These are phyloP conservation scores for Drosophila pullipes DNA, from an alignment of 2,888 invertebrate species.

Conservation along the genomic window DNA sequence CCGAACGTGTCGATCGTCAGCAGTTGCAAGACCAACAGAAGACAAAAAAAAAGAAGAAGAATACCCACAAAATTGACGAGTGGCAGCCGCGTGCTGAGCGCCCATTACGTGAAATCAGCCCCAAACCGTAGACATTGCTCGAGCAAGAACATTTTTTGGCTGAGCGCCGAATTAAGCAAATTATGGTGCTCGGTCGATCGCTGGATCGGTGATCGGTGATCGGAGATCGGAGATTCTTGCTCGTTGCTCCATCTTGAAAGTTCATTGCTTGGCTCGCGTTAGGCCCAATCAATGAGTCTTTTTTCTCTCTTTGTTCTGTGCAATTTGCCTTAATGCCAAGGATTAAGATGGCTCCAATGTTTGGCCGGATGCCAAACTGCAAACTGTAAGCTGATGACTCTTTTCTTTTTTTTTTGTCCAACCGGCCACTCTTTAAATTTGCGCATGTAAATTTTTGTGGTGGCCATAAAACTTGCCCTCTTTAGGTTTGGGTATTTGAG, in stretches of 20 bases:
- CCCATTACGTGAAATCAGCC: conserved; percentile 51
- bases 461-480: conserved; percentile 23
- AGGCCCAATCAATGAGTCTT: conserved; percentile 30
- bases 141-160: conserved; percentile 41
- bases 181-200: conserved; percentile 68
- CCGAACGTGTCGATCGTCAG: conserved; percentile 72
- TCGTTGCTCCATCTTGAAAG: conserved; percentile 37
- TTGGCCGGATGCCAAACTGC: conserved; percentile 49
- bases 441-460: conserved; percentile 73
- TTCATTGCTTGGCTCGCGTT: conserved; percentile 56
- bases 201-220: conserved; percentile 4
- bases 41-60: background rate
- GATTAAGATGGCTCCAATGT: conserved; percentile 62
- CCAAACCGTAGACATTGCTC: conserved; percentile 29
- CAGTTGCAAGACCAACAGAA: conserved; percentile 10
- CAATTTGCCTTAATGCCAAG: conserved; percentile 78
- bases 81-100: conserved; percentile 77
- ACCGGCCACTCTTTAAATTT: conserved; percentile 55
- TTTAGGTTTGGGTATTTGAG: conserved; percentile 30
- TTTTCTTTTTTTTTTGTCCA: conserved; percentile 63
- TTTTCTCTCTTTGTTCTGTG: conserved; percentile 40
- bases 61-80: conserved; percentile 64
- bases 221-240: conserved; percentile 17
- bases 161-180: conserved; percentile 83
- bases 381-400: conserved; percentile 71